Evolutionary conservation across 2,888 invertebrate genomes (phyloP).

Genomic region (Scaptomyza cyrtandrae): DNA sequence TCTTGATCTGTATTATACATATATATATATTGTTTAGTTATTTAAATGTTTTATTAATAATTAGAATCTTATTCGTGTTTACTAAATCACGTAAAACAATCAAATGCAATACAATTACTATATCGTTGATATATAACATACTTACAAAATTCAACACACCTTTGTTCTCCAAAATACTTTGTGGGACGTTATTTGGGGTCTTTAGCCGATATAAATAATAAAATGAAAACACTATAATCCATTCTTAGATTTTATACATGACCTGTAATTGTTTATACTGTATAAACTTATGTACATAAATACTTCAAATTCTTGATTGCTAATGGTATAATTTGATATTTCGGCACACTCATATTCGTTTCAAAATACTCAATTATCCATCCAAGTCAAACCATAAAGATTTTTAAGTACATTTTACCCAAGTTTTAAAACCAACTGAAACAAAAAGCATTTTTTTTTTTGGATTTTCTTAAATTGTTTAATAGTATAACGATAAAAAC

Average conservation of each 20-base stretch:
- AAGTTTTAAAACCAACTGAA: not conserved
- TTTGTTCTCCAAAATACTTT: slow-evolving; percentile 31
- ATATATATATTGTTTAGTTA: slow-evolving; percentile 18
- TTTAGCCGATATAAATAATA: slow-evolving; percentile 35
- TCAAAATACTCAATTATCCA: not conserved
- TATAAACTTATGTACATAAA: too few species aligned
- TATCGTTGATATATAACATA: slow-evolving; percentile 32
- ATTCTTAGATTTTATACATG: slow-evolving; percentile 2
- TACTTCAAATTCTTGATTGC: too few species aligned
- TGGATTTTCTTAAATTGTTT: slow-evolving; percentile 15
- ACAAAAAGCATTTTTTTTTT: slow-evolving; percentile 8
- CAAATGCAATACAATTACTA: slow-evolving; percentile 30
- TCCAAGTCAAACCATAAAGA: not conserved
- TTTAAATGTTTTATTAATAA: not conserved
- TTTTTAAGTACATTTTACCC: too few species aligned
- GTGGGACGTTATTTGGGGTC: slow-evolving; percentile 30
- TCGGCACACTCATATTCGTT: not conserved
- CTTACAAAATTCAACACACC: slow-evolving; percentile 15
- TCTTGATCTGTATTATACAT: slow-evolving; percentile 28
- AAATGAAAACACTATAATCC: slow-evolving; percentile 26
- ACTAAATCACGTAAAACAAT: slow-evolving; percentile 37
- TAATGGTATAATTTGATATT: too few species aligned
- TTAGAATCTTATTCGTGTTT: slow-evolving; percentile 13
- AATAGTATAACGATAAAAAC: slow-evolving; percentile 11
- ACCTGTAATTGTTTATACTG: not conserved